Evolutionary conservation across 30 jellyfish, hydroid and myxozoan species (phyloP).

Genomic region (Rhopilema esculentum): DNA sequence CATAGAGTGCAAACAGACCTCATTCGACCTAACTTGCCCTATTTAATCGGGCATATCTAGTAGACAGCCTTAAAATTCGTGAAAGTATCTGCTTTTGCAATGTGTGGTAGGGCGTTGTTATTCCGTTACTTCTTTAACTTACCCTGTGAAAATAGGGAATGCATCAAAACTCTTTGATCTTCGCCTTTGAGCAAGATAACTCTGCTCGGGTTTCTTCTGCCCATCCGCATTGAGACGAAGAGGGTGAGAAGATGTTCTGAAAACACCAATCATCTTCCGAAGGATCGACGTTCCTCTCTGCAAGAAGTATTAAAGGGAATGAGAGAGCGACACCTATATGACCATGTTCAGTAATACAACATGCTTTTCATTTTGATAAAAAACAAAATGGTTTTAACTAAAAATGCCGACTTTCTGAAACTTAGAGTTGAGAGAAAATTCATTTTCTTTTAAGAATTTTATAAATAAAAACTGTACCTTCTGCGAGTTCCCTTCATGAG

Average conservation of each 20-base stretch:
- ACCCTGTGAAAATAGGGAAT: constrained; percentile 63
- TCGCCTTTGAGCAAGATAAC: constrained; percentile 62
- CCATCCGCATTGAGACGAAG: constrained; percentile 53
- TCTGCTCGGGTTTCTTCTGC: constrained; percentile 66
- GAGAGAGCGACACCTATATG: no score
- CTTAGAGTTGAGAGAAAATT: no score
- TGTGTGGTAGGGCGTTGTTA: no score
- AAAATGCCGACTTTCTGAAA: no score
- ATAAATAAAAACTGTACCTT: constrained; percentile 12
- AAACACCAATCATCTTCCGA: constrained; percentile 93
- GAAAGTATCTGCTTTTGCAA: no score
- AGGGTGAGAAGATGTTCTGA: constrained; percentile 95
- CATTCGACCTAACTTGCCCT: no score
- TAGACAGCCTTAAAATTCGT: no score
- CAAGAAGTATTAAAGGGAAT: neutral
- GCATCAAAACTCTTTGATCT: constrained; percentile 85
- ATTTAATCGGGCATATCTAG: no score
- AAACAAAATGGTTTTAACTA: no score
- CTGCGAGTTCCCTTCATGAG: constrained; percentile 26
- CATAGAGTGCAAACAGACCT: no score
- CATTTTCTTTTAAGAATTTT: no score
- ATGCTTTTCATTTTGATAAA: neutral
- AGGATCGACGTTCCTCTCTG: constrained; percentile 82
- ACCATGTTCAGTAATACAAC: neutral
- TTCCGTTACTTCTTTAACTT: neutral